phyloP scores from a whole-genome alignment of 2,797 vertebrate genomes.

The Sebastes iracundus region DNA sequence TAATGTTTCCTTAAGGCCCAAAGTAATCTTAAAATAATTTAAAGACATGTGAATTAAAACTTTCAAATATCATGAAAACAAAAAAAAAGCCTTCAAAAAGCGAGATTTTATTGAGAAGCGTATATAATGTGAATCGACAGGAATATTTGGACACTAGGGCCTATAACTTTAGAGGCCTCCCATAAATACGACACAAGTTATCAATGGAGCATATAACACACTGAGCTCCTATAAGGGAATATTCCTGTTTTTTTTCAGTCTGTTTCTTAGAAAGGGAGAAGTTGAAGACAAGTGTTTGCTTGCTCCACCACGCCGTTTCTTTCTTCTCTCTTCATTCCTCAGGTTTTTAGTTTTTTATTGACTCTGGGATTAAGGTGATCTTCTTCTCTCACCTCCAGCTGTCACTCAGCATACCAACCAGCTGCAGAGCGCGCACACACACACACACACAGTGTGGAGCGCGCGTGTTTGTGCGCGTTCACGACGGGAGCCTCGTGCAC shows the following conservation, averaged over 20 bases:
- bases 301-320: conserved; percentile 1
- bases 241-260: background rate
- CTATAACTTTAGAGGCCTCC: conserved; percentile 27
- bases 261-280: background rate
- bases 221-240: background rate
- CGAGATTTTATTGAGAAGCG: background rate
- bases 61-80: background rate
- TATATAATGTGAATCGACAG: background rate
- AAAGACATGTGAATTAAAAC: background rate
- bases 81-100: background rate
- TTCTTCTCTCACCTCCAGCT: conserved; percentile 63
- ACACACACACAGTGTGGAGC: background rate
- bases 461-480: background rate
- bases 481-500: background rate
- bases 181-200: background rate
- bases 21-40: background rate
- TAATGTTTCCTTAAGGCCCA: background rate
- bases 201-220: background rate
- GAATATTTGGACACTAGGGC: background rate
- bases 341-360: conserved; percentile 59
- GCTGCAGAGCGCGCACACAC: background rate
- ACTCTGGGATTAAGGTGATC: conserved; percentile 51
- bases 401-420: conserved; percentile 31
- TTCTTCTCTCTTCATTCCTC: conserved; percentile 42
- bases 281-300: conserved; percentile 21